Conservation (phyloP, 1,140 invertebrate genomes). For the Drosophila ironensis region DNA sequence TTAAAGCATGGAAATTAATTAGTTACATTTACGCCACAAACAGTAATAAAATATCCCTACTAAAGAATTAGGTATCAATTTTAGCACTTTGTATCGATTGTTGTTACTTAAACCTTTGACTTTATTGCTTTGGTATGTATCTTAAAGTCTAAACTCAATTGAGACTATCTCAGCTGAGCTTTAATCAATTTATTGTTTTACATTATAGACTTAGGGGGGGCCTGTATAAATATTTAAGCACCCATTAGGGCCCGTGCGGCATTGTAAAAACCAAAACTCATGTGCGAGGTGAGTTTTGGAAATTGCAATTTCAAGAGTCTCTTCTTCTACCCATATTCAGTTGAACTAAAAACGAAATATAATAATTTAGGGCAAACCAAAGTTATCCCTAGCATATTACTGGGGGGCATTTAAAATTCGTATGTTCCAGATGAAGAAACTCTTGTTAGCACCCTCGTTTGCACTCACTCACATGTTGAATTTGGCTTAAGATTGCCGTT, state of each 20-base stretch:
- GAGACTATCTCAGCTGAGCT: conserved; percentile 3
- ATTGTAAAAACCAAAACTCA: background rate
- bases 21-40: no score
- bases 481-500: background rate
- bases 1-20: no score
- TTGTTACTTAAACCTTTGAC: no score
- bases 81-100: no score
- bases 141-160: background rate
- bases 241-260: background rate
- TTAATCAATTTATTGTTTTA: conserved; percentile 31
- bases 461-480: conserved; percentile 1
- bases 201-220: conserved; percentile 2
- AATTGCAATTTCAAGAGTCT: background rate
- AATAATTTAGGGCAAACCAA: no score
- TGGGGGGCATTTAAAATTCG: background rate
- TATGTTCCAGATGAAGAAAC: no score
- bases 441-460: conserved; percentile 3
- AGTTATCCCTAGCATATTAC: background rate
- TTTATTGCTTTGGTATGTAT: background rate
- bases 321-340: background rate
- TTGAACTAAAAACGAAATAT: no score
- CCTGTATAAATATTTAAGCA: conserved; percentile 20
- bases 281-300: background rate
- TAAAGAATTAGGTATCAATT: no score
- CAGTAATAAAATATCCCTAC: no score